Percentiles rank a stretch among this genome's conserved stretches.
phyloP scores from a whole-genome alignment of 2,888 invertebrate genomes.

The Siphonodentalium dalli region DNA sequence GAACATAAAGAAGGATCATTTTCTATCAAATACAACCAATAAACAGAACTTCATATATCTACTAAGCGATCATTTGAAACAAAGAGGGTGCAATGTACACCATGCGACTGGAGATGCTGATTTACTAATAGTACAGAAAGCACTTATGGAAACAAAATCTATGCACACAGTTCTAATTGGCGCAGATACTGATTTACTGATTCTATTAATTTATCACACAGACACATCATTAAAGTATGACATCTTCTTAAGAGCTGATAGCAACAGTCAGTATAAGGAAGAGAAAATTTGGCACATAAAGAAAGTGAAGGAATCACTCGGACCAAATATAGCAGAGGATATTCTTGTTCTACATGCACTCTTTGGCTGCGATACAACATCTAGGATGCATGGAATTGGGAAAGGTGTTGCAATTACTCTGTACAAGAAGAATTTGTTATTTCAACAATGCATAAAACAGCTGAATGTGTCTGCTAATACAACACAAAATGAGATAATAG shows the following conservation, averaged over 20 bases:
- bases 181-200: constrained; percentile 44
- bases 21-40: constrained; percentile 31
- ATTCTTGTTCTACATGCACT: constrained; percentile 31
- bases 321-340: constrained; percentile 13
- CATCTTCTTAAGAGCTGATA: constrained; percentile 27
- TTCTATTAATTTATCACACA: constrained; percentile 34
- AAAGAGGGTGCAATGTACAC: constrained; percentile 7
- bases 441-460: constrained; percentile 1
- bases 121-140: constrained; percentile 33
- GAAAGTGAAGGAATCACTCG: constrained; percentile 13
- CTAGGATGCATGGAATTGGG: constrained; percentile 27
- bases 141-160: constrained; percentile 18
- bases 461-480: background rate
- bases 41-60: constrained; percentile 34
- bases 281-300: constrained; percentile 30
- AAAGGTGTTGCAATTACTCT: constrained; percentile 21
- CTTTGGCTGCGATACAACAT: constrained; percentile 35
- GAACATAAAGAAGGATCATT: constrained; percentile 26
- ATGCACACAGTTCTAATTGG: constrained; percentile 30
- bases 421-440: background rate
- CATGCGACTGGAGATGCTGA: constrained; percentile 40
- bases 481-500: constrained; percentile 5
- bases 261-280: constrained; percentile 1
- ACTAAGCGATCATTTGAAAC: constrained; percentile 18
- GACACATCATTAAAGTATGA: background rate